Base-by-base conservation (phyloP, 1,140 invertebrate species). In the Macrobrachium rosenbergii region DNA sequence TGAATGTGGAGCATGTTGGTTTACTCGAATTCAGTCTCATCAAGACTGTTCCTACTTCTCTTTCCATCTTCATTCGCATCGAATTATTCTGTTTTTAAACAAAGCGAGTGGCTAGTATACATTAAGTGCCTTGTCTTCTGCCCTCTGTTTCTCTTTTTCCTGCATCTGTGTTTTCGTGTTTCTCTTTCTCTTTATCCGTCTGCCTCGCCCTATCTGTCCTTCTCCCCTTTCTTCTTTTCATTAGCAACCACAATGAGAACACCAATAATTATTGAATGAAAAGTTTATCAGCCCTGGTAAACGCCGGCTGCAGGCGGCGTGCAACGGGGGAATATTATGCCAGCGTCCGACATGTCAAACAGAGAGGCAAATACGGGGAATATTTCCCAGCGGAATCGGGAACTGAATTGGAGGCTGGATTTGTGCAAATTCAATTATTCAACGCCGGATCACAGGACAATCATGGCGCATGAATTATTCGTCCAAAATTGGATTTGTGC, bases 381-480 rank as follows among this genome's bases (percentile, higher is more conserved):
- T 72, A 72, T 72, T 72, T 72, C 69, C 69, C 69, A 72, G 69
- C 69, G 69, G 69, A 72, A 28, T 43, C 69, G 17, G 23, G 23
- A 23, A 28, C 69, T 72, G 69, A 23, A 72, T 43, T 72, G 69
- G 37, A 23, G 69, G 69, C 52, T 52, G 52, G 69, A 72, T 72
- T 72, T 72, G 69, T 72, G 69, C 69, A 72, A 72, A 72, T 72
- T 72, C 69, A 72, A 72, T 72, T 72, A 72, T 72, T 72, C 69
- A 72, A 52, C 37, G 37, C 37, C 21, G 69, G 69, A 72, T 72
- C 69, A 72, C 23, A 72, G 23, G 69, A 72, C 69, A 72, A 72
- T 72, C 69, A 72, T 72, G 37, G 69, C 69, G 37, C 69, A 72
- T 72, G 69, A 72, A 72, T 72, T 72, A 72, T 72, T 23, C 69